Conservation (phyloP, 1,140 invertebrate genomes). For the Pseudachorutes palmiensis region DNA sequence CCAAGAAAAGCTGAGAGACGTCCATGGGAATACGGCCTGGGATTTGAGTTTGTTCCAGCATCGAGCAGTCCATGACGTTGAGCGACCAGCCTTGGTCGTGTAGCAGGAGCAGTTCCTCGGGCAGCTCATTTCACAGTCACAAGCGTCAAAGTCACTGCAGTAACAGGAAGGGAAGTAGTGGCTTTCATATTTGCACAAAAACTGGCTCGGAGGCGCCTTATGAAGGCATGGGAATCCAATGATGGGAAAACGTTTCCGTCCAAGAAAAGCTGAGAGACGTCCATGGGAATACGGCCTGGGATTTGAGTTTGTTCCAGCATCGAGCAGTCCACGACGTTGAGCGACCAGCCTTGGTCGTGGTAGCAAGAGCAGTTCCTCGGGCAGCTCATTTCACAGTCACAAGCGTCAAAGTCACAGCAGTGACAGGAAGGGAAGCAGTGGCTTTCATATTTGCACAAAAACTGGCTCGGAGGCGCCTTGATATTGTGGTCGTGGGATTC, state of each 20-base stretch:
- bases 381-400: constrained; percentile 89
- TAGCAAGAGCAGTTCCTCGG: constrained; percentile 84
- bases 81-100: constrained; percentile 79
- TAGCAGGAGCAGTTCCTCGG: constrained; percentile 84
- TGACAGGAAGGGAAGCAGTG: constrained; percentile 85
- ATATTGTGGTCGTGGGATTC: constrained; percentile 42
- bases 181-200: constrained; percentile 80
- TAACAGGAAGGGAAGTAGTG: constrained; percentile 85
- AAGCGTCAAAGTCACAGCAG: constrained; percentile 88
- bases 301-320: constrained; percentile 62
- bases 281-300: constrained; percentile 82
- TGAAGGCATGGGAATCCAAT: constrained; percentile 70
- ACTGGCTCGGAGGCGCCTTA: constrained; percentile 77
- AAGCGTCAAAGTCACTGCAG: constrained; percentile 88
- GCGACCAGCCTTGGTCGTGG: constrained; percentile 77
- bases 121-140: constrained; percentile 89
- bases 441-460: constrained; percentile 80
- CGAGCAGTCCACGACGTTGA: constrained; percentile 84
- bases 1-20: constrained; percentile 76
- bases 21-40: constrained; percentile 86
- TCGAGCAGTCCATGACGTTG: constrained; percentile 82
- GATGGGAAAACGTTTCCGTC: constrained; percentile 76
- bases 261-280: constrained; percentile 77
- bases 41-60: constrained; percentile 61
- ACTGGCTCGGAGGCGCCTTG: constrained; percentile 74